Base-by-base conservation (phyloP, 2,888 invertebrate species). In the Papilio gigon region DNA sequence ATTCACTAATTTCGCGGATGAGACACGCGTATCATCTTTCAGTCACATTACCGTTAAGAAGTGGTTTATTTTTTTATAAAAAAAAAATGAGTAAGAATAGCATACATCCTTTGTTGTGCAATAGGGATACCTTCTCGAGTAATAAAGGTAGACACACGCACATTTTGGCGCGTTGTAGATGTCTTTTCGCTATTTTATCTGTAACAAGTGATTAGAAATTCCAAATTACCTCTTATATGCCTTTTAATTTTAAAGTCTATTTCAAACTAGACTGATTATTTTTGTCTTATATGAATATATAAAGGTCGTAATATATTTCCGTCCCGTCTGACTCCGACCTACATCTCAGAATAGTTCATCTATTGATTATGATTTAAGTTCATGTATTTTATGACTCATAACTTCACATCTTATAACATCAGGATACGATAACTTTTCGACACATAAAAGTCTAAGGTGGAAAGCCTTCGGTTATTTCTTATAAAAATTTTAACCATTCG, bases 251-350 rank as follows among this genome's bases (percentile, higher is more conserved):
- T 17, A 33, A n/a, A 30, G 25, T 44, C 68, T 71, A 64, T 69
- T 69, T 35, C 33, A 44, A 66, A 67, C 56, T 35, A 25, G 27
- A 42, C 53, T 67, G 37, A 71, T 71, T 56, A 69, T 58, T 65
- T 63, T 66, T 22, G n/a, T 65, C 40, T 64, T 67, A 71, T 73
- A 72, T 67, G 70, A 75, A 80, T 80, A 79, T 81, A 79, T 80
- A 73, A 75, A 75, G 76, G 74, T 76, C 70, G 77, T 70, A 67
- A 81, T 79, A 84, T 84, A 86, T 84, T 81, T 83, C 77, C 77
- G 74, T 73, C 71, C 72, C 72, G 64, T 56, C 12, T 79, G 88
- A 87, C 88, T 56, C 12, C 80, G 88, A 87, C 88, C 88, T 78
- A 86, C 74, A 84, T 89, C 72, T 75, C 44, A 73, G 75, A 78